Evolutionary conservation across 2,797 vertebrate species (phyloP).

Genomic region (Hirundo rustica): DNA sequence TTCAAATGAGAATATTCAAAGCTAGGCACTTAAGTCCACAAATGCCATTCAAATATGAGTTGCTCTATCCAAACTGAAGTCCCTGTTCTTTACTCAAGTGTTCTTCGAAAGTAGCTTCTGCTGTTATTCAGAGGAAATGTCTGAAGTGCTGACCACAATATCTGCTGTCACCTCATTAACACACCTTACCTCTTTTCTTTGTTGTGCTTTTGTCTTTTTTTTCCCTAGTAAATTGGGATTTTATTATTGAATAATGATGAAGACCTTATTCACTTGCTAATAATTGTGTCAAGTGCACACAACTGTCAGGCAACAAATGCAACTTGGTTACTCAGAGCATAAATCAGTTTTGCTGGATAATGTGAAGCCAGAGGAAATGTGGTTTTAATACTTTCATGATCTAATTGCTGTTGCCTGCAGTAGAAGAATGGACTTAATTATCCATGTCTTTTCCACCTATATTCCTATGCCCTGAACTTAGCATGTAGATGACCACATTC

Average conservation of each 20-base stretch:
- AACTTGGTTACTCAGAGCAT: neutral
- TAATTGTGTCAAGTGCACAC: neutral
- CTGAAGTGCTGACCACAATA: neutral
- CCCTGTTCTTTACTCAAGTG: neutral
- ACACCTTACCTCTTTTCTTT: neutral
- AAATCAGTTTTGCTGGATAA: slow-evolving; percentile 6
- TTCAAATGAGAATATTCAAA: neutral
- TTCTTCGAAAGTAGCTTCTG: neutral
- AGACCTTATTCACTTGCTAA: neutral
- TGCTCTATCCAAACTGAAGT: neutral
- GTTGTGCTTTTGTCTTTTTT: neutral
- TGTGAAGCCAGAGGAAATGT: neutral
- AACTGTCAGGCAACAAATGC: neutral
- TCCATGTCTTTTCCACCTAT: neutral
- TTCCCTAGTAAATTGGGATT: neutral
- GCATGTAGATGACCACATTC: neutral
- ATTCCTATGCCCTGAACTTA: neutral
- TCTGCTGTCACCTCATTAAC: neutral
- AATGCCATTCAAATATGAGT: neutral
- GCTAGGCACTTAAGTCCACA: neutral
- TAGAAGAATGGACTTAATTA: slow-evolving; percentile 23
- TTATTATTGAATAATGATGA: neutral
- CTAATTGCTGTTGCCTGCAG: neutral
- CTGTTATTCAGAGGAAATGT: neutral
- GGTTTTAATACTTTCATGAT: neutral